A percentile compares a stretch with the other conserved stretches of the same genome.
phyloP scores from a whole-genome alignment of 2,888 invertebrate genomes.

The Pecten maximus region DNA sequence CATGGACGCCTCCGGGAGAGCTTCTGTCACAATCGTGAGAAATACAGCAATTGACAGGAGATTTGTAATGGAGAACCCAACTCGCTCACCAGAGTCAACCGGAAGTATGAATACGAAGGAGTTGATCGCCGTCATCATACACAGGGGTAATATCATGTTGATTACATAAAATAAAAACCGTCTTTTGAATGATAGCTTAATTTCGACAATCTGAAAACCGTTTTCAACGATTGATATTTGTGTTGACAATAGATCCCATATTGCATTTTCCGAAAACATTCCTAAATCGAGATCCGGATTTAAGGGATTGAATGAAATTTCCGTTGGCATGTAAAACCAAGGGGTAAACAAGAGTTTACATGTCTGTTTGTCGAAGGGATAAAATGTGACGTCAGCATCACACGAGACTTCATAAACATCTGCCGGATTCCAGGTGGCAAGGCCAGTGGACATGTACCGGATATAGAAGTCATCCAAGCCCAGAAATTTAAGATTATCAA shows the following conservation, averaged over 20 bases:
- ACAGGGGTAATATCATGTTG: background rate
- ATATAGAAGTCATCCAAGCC: slow-evolving; percentile 8
- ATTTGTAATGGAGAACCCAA: background rate
- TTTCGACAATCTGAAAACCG: background rate
- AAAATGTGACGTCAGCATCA: background rate
- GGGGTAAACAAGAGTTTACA: background rate
- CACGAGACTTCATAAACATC: background rate
- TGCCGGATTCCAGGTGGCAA: background rate
- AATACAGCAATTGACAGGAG: background rate
- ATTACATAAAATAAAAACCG: background rate
- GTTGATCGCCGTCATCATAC: background rate
- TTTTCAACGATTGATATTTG: background rate
- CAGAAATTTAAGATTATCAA: background rate
- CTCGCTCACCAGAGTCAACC: background rate
- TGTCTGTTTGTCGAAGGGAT: background rate
- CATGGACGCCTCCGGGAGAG: background rate
- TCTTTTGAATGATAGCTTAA: background rate
- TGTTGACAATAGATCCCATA: background rate
- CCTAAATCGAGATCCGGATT: background rate
- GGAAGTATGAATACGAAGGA: slow-evolving; percentile 13
- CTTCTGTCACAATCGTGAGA: background rate
- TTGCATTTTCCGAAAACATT: background rate
- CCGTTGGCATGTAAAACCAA: background rate
- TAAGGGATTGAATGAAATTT: background rate
- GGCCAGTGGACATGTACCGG: background rate